A percentile compares a stretch with the other conserved stretches of the same genome.
phyloP scores from a whole-genome alignment of 2,113 vertebrate genomes.

The Tupaia chinensis region DNA sequence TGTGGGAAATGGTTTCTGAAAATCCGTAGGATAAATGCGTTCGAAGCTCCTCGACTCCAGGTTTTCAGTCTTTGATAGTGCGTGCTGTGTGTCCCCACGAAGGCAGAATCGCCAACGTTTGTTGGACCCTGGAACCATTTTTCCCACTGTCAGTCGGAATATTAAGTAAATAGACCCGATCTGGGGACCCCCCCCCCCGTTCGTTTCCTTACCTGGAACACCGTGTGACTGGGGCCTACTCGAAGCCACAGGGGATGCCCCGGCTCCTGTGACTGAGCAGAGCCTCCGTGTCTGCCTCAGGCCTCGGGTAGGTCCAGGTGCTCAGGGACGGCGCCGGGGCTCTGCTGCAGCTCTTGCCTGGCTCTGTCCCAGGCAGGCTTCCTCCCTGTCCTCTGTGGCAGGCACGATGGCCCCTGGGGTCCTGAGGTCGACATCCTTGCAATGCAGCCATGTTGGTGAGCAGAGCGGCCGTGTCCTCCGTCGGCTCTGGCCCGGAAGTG shows the following conservation, averaged over 20 bases:
- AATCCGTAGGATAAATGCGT: background rate
- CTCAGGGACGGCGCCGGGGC: background rate
- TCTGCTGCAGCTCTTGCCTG: background rate
- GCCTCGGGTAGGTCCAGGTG: background rate
- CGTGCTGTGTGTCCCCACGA: background rate
- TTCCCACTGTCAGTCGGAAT: background rate
- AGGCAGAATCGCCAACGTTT: slow-evolving; percentile 12
- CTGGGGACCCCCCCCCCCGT: background rate
- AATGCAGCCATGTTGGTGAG: background rate
- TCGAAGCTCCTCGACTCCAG: background rate
- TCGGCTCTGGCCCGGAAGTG: background rate
- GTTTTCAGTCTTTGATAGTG: background rate
- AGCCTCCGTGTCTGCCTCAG: background rate
- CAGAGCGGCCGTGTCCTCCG: background rate
- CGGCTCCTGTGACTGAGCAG: background rate
- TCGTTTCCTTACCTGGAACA: background rate
- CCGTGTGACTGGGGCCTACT: background rate
- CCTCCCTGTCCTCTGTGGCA: background rate
- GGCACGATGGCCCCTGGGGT: background rate
- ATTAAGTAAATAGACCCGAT: background rate
- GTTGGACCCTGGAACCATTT: background rate
- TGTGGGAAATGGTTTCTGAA: background rate
- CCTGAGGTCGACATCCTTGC: background rate
- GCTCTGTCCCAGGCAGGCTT: background rate
- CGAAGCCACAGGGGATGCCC: background rate